These are phyloP conservation scores for Choloepus hoffmanni DNA, from an alignment of 2,113 vertebrate species.

Conservation along the genomic window DNA sequence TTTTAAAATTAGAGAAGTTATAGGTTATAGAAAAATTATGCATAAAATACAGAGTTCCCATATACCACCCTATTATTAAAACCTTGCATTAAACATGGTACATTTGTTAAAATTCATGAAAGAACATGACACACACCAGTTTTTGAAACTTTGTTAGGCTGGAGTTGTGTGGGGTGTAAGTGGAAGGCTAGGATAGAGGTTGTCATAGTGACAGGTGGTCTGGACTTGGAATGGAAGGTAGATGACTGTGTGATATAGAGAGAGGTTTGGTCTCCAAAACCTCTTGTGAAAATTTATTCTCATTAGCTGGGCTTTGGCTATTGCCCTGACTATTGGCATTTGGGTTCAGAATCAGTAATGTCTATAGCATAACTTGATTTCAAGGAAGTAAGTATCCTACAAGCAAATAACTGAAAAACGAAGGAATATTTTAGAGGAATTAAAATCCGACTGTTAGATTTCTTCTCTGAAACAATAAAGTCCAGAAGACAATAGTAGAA, in stretches of 20 bases:
- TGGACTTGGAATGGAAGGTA: neutral
- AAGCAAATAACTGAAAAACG: neutral
- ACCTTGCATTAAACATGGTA: no score
- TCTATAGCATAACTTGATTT: neutral
- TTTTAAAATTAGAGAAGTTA: neutral
- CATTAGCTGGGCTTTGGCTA: neutral
- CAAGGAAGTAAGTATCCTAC: neutral
- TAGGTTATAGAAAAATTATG: no score
- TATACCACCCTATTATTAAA: no score
- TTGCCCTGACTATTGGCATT: neutral
- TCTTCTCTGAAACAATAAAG: slow-evolving; percentile 51
- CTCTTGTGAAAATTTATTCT: neutral
- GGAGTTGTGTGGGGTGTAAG: neutral
- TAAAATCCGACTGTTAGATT: slow-evolving; percentile 15
- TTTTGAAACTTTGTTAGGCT: neutral
- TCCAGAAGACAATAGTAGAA: neutral
- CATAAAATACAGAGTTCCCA: no score
- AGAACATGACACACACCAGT: neutral
- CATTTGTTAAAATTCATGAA: neutral
- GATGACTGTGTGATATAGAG: neutral
- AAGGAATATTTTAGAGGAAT: neutral
- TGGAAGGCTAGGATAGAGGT: neutral
- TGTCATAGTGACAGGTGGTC: neutral
- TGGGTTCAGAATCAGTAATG: neutral
- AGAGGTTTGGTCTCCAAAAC: neutral